phyloP scores from a whole-genome alignment of 2,797 vertebrate species.

The Hydrophis major region DNA sequence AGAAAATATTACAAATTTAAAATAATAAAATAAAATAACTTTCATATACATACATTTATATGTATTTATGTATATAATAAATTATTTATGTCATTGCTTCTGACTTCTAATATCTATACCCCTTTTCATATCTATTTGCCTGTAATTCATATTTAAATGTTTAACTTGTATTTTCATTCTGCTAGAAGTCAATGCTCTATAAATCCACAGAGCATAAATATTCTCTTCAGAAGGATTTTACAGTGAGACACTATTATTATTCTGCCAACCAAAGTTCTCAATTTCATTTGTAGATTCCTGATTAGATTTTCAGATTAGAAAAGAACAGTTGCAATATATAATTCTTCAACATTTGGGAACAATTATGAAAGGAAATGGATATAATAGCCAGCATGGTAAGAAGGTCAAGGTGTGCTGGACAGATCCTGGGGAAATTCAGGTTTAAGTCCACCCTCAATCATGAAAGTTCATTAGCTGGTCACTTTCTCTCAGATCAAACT shows the following conservation, averaged over 20 bases:
- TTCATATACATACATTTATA: neutral
- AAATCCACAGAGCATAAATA: neutral
- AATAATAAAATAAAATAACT: neutral
- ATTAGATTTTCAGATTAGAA: neutral
- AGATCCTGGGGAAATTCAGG: neutral
- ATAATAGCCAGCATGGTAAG: neutral
- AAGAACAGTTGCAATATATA: neutral
- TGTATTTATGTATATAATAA: neutral
- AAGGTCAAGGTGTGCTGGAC: neutral
- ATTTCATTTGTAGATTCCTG: neutral
- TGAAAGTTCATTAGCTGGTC: neutral
- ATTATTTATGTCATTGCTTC: neutral
- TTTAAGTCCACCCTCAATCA: neutral
- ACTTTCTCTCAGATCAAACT: neutral
- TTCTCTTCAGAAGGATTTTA: neutral
- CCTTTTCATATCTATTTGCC: neutral
- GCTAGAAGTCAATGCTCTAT: neutral
- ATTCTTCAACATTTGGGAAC: neutral
- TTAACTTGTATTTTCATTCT: neutral
- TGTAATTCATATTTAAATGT: neutral
- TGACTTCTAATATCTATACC: neutral
- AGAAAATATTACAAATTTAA: neutral
- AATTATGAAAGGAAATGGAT: neutral
- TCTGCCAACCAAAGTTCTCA: neutral
- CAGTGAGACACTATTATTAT: neutral